phyloP scores from a whole-genome alignment of 2,113 vertebrate genomes.

The Rhabdornis inornatus region DNA sequence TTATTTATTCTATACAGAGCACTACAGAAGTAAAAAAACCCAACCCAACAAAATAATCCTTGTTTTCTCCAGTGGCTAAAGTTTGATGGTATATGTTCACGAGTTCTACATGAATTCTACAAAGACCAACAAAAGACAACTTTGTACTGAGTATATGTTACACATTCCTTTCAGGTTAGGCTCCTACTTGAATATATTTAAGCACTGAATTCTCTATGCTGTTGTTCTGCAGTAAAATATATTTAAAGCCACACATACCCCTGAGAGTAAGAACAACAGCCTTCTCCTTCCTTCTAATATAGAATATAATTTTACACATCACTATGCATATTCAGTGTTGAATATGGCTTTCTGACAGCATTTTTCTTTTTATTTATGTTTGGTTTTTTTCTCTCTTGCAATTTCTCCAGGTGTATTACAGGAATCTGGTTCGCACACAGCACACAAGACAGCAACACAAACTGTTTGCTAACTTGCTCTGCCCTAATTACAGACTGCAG shows the following conservation, averaged over 20 bases:
- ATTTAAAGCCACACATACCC: neutral
- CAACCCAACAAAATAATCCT: neutral
- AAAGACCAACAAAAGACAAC: neutral
- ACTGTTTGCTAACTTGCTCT: neutral
- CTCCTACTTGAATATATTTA: neutral
- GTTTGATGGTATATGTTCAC: neutral
- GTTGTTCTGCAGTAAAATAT: neutral
- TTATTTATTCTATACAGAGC: neutral
- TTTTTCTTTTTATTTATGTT: neutral
- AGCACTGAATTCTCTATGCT: neutral
- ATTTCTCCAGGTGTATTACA: neutral
- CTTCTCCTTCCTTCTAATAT: neutral
- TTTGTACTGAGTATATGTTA: neutral
- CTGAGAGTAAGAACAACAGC: neutral
- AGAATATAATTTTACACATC: conserved; percentile 2
- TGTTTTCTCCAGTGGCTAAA: neutral
- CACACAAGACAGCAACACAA: neutral
- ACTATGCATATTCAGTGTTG: neutral
- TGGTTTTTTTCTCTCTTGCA: neutral
- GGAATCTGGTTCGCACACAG: neutral
- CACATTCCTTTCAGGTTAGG: neutral
- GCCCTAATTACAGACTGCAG: conserved; percentile 9
- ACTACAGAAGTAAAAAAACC: neutral
- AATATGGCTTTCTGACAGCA: neutral
- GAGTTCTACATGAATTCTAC: neutral